Percentiles rank a stretch among this genome's conserved stretches.
Conservation (phyloP, 2,797 vertebrate species). For the Chaetodon trifasciatus region DNA sequence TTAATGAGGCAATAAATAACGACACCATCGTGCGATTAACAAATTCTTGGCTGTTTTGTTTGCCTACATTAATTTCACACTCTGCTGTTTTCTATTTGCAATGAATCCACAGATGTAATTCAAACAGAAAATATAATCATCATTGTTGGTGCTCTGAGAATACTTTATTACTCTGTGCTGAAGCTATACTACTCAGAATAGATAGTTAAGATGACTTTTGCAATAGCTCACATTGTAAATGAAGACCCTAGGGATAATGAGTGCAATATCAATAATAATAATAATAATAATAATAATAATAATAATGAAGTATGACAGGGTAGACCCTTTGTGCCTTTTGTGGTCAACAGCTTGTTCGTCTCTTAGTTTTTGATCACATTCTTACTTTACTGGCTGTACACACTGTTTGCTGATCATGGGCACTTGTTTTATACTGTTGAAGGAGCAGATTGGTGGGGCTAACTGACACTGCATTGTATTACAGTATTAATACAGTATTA, state of each 20-base stretch:
- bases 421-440: not conserved
- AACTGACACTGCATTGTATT: not conserved
- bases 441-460: slow-evolving; percentile 1
- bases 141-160: slow-evolving; percentile 29
- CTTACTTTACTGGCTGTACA: not conserved
- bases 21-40: slow-evolving; percentile 30
- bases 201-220: not conserved
- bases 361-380: not conserved
- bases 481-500: not conserved
- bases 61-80: slow-evolving; percentile 50
- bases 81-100: slow-evolving; percentile 34
- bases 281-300: not conserved
- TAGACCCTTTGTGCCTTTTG: not conserved
- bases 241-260: not conserved
- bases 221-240: not conserved
- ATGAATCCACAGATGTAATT: slow-evolving; percentile 18
- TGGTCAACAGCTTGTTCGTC: not conserved
- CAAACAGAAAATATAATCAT: slow-evolving; percentile 22
- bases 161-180: slow-evolving; percentile 5
- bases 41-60: slow-evolving; percentile 21
- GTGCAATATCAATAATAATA: too few relatives aligned
- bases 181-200: not conserved
- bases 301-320: not conserved
- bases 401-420: not conserved
- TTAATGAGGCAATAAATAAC: slow-evolving; percentile 57